Percentiles rank a stretch among this genome's conserved stretches.
Conservation (phyloP, 92 coral and sea anemone species). For the Zoanthus gigantus region DNA sequence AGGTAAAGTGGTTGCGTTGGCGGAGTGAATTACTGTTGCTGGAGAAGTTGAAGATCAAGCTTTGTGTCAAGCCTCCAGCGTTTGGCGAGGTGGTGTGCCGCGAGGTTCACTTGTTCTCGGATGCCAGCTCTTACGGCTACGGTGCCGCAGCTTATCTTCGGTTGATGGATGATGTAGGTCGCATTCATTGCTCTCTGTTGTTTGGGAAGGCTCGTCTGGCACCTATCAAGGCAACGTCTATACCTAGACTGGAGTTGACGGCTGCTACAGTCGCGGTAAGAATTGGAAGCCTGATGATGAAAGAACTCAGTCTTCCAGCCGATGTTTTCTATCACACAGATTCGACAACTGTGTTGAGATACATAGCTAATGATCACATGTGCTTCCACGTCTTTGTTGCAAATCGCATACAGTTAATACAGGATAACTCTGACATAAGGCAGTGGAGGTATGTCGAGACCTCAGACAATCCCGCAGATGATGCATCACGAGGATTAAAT, state of each 20-base stretch:
- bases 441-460: conserved; percentile 73
- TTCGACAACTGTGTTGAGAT: conserved; percentile 53
- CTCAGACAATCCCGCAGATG: conserved; percentile 68
- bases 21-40: conserved; percentile 60
- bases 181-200: conserved; percentile 48
- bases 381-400: conserved; percentile 68
- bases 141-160: conserved; percentile 57
- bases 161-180: conserved; percentile 27
- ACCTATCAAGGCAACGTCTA: conserved; percentile 47
- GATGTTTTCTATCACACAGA: conserved; percentile 49
- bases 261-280: conserved; percentile 56
- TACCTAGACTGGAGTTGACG: conserved; percentile 57
- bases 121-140: conserved; percentile 57
- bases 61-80: conserved; percentile 65
- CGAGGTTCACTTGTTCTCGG: conserved; percentile 53
- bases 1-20: conserved; percentile 69
- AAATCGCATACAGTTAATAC: conserved; percentile 66
- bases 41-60: conserved; percentile 50
- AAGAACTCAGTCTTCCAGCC: conserved; percentile 28
- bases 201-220: conserved; percentile 52
- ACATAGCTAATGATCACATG: conserved; percentile 44
- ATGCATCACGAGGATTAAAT: conserved; percentile 58
- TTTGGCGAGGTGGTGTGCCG: conserved; percentile 69
- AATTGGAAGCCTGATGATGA: conserved; percentile 35
- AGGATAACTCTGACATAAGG: conserved; percentile 50